phyloP scores from a whole-genome alignment of 2,888 invertebrate species.

The Ferdinandea cuprea region DNA sequence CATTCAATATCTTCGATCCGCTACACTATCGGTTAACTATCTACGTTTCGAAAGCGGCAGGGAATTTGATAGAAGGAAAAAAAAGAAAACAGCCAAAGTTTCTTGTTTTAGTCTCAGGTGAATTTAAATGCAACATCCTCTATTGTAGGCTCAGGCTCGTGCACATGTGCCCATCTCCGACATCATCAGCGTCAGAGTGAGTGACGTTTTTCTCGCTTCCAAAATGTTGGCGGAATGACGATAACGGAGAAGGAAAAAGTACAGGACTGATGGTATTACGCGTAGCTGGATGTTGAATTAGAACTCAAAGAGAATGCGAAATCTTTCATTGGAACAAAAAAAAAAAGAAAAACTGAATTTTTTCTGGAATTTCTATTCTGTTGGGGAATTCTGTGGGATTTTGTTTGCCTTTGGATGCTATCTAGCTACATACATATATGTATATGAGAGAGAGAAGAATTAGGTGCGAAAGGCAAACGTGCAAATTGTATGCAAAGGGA shows the following conservation, averaged over 20 bases:
- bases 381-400: slow-evolving; percentile 59
- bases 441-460: slow-evolving; percentile 5
- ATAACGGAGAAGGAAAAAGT: not conserved
- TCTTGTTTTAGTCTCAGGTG: slow-evolving; percentile 13
- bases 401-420: slow-evolving; percentile 39
- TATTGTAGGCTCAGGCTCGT: slow-evolving; percentile 19
- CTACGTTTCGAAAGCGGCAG: slow-evolving; percentile 21
- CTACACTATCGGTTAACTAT: slow-evolving; percentile 13
- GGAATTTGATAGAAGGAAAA: too few relatives aligned
- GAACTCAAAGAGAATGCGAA: slow-evolving; percentile 67
- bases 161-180: not conserved
- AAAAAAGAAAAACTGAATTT: too few relatives aligned
- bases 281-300: slow-evolving; percentile 42
- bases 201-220: slow-evolving; percentile 29
- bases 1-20: not conserved
- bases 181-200: not conserved
- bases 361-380: slow-evolving; percentile 24
- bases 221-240: slow-evolving; percentile 7
- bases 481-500: slow-evolving; percentile 43
- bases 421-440: too few relatives aligned
- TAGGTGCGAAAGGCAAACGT: slow-evolving; percentile 65
- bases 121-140: slow-evolving; percentile 41
- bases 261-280: slow-evolving; percentile 20
- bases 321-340: slow-evolving; percentile 60
- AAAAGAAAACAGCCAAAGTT: not conserved